Base-by-base conservation (phyloP, 2,888 invertebrate genomes). In the Drosophila acutilabella region DNA sequence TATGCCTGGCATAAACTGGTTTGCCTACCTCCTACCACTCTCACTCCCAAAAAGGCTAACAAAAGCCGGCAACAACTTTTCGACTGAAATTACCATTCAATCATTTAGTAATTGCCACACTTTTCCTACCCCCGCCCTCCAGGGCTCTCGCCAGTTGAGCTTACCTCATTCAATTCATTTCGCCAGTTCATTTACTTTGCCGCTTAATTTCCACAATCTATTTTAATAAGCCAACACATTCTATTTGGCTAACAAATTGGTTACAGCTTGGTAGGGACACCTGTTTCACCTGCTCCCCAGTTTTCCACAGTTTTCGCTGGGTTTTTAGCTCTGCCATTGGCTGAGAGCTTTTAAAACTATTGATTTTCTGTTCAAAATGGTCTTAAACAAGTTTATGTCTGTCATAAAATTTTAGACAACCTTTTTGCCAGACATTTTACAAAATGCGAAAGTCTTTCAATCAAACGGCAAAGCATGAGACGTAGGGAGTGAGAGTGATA, bases 81-180 rank as follows among this genome's bases (percentile, higher is more conserved):
- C 75, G 57, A 59, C 78, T 65, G 65, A 81, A 88, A 86, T 88
- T 90, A 88, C 84, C 90, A 89, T 90, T 90, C 86, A 90, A 91
- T 90, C 91, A 91, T 90, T 90, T 80, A 33, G 81, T 84, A 88
- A 87, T 89, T 89, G 85, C 81, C 70, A 50, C 78, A 71, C 60
- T 10, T 33, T 8, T 11, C 10, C 13, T 2, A 7, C 8, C 14
- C 33, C 30, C n/a, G 2, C 18, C 20, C n/a, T n/a, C 26, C 13
- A 30, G 6, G 13, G 13, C 16, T 16, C 33, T 38, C 18, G 8
- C 18, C 30, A 30, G 30, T 30, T 30, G 8, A 30, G 53, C 50
- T 64, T 52, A 70, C 66, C 73, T 72, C 68, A 66, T 56, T 64
- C 67, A 69, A 71, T 54, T 60, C 48, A 47, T 54, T 66, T 48